Conservation (phyloP, 2,113 vertebrate genomes). For the Mus spicilegus region DNA sequence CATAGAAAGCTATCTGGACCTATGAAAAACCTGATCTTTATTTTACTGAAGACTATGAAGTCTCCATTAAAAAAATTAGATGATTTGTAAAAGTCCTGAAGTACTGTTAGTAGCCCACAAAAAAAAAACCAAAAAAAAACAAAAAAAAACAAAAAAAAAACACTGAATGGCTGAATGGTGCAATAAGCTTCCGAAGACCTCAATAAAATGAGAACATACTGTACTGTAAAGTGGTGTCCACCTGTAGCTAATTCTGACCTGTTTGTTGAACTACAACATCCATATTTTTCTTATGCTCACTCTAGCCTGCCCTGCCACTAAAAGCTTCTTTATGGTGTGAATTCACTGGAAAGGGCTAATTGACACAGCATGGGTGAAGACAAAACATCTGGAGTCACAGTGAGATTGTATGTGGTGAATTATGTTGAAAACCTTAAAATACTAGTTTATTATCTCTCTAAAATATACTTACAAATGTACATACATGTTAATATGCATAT, state of each 20-base stretch:
- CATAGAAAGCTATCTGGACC: not conserved
- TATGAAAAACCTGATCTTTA: conserved; percentile 38
- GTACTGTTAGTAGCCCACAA: conserved; percentile 51
- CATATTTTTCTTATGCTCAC: conserved; percentile 45
- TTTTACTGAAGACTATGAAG: conserved; percentile 67
- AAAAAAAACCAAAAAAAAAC: not conserved
- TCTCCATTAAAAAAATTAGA: conserved; percentile 65
- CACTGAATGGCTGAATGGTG: too few relatives aligned
- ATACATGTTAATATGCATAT: not conserved
- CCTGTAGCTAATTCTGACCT: conserved; percentile 40
- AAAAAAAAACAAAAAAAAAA: too few relatives aligned
- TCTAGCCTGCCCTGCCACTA: not conserved
- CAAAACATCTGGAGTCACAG: conserved; percentile 36
- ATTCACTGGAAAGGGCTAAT: not conserved
- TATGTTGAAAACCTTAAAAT: conserved; percentile 9
- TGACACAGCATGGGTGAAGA: not conserved
- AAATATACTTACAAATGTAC: not conserved
- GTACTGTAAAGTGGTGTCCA: conserved; percentile 31
- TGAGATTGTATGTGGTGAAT: conserved; percentile 26
- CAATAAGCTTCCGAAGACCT: conserved; percentile 53
- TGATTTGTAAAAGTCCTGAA: conserved; percentile 34
- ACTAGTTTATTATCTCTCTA: not conserved
- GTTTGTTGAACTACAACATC: conserved; percentile 51
- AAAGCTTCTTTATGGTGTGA: conserved; percentile 56
- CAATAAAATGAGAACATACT: conserved; percentile 70